Percentiles rank a stretch among this genome's conserved stretches.
Conservation (phyloP, 1,140 invertebrate genomes). For the Elymnias hypermnestra region DNA sequence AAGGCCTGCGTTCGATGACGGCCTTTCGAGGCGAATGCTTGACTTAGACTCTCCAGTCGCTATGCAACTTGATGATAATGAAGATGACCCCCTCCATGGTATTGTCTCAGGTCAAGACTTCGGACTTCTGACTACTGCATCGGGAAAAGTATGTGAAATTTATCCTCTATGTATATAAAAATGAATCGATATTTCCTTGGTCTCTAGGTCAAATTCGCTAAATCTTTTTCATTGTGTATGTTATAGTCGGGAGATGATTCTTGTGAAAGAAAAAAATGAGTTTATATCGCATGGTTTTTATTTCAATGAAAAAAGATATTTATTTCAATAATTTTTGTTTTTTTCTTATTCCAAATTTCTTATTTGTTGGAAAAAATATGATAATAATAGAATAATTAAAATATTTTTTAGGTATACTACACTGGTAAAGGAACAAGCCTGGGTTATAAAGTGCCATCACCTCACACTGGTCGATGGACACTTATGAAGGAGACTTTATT, state of each 20-base stretch:
- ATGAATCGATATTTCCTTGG: no score
- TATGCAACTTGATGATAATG: slow-evolving; percentile 58
- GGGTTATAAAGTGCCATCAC: slow-evolving; percentile 54
- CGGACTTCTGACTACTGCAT: slow-evolving; percentile 84
- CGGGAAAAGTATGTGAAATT: slow-evolving; percentile 79
- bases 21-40: slow-evolving; percentile 52
- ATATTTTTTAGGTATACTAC: slow-evolving; percentile 59
- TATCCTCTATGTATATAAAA: no score
- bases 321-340: no score
- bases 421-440: slow-evolving; percentile 60
- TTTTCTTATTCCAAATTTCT: no score
- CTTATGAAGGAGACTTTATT: slow-evolving; percentile 60
- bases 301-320: no score
- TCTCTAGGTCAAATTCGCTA: no score
- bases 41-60: slow-evolving; percentile 50
- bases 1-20: slow-evolving; percentile 83
- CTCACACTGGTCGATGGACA: slow-evolving; percentile 56
- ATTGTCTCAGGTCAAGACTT: slow-evolving; percentile 89
- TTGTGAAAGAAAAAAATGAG: no score
- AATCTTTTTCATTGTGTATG: no score
- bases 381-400: no score
- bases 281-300: no score
- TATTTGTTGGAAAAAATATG: no score
- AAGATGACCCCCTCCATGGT: slow-evolving; percentile 49
- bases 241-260: no score